These are phyloP conservation scores for Aspiorhynchus laticeps DNA, from an alignment of 2,113 vertebrate species.

Conservation along the genomic window DNA sequence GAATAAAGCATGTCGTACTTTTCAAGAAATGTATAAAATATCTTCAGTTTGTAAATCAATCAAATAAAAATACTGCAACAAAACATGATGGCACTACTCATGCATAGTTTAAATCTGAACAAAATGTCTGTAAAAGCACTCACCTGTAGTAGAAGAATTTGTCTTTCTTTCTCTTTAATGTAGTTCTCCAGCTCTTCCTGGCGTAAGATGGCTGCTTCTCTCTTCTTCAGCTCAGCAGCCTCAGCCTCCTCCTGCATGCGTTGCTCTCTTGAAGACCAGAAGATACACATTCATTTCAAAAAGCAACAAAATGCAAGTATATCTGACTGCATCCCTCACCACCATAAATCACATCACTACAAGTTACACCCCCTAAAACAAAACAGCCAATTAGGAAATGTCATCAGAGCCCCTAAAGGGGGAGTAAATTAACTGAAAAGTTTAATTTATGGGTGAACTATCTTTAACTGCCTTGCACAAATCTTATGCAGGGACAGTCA, in stretches of 20 bases:
- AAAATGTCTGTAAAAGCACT: neutral
- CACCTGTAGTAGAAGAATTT: conserved; percentile 86
- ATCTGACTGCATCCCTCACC: neutral
- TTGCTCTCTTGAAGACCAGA: conserved; percentile 66
- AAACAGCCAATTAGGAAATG: too few relatives aligned
- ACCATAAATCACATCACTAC: neutral
- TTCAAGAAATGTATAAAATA: neutral
- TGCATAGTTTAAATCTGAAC: neutral
- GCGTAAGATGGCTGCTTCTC: conserved; percentile 52
- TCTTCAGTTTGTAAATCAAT: neutral
- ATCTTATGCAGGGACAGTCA: too few relatives aligned
- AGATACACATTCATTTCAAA: neutral
- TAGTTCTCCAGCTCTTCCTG: conserved; percentile 70
- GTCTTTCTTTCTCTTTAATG: conserved; percentile 77
- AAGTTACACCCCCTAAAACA: too few relatives aligned
- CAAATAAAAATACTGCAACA: too few relatives aligned
- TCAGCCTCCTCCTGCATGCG: conserved; percentile 76
- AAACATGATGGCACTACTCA: neutral
- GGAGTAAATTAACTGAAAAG: too few relatives aligned
- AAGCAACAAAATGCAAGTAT: neutral
- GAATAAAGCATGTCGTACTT: neutral
- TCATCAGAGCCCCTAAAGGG: too few relatives aligned
- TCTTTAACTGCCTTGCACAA: too few relatives aligned
- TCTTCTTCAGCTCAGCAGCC: conserved; percentile 62
- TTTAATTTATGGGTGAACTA: too few relatives aligned